These are phyloP conservation scores for Stigmatopora nigra DNA, from an alignment of 2,113 vertebrate species.

Conservation along the genomic window DNA sequence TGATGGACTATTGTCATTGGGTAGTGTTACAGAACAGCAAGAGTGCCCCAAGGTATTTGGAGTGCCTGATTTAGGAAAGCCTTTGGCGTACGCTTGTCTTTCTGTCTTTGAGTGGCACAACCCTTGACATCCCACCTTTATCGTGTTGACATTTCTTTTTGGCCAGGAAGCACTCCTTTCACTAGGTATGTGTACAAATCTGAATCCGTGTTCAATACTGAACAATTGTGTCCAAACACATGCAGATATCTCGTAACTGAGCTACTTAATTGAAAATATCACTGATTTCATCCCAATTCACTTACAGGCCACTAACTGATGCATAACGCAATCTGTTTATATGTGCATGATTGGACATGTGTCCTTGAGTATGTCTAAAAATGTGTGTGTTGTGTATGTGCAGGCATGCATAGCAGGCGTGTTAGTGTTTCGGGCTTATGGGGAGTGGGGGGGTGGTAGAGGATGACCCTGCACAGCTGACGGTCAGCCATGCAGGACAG, in stretches of 20 bases:
- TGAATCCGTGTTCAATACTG: slow-evolving; percentile 40
- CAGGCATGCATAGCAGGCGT: slow-evolving; percentile 53
- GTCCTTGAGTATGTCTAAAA: slow-evolving; percentile 43
- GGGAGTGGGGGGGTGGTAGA: slow-evolving; percentile 35
- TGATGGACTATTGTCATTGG: slow-evolving; percentile 73
- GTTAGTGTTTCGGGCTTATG: slow-evolving; percentile 56
- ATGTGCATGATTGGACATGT: slow-evolving; percentile 46
- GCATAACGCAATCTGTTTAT: slow-evolving; percentile 53
- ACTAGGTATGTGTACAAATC: slow-evolving; percentile 24
- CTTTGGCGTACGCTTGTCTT: slow-evolving; percentile 24
- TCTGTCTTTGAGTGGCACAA: slow-evolving; percentile 15
- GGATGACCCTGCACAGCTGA: slow-evolving; percentile 64
- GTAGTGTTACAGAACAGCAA: slow-evolving; percentile 68
- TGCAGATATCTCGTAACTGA: slow-evolving; percentile 61
- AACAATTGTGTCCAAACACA: slow-evolving; percentile 33
- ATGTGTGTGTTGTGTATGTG: slow-evolving; percentile 57
- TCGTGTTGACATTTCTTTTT: not conserved
- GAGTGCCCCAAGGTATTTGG: slow-evolving; percentile 48
- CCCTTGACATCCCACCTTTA: slow-evolving; percentile 8
- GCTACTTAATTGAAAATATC: slow-evolving; percentile 61
- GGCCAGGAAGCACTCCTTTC: not conserved
- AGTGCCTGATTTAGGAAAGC: slow-evolving; percentile 57
- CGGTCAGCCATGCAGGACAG: slow-evolving; percentile 68
- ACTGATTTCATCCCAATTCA: slow-evolving; percentile 62
- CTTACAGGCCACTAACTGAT: slow-evolving; percentile 59